Percentiles rank a stretch among this genome's conserved stretches.
phyloP scores from a whole-genome alignment of 2,888 invertebrate genomes.

The Sericinus montela region DNA sequence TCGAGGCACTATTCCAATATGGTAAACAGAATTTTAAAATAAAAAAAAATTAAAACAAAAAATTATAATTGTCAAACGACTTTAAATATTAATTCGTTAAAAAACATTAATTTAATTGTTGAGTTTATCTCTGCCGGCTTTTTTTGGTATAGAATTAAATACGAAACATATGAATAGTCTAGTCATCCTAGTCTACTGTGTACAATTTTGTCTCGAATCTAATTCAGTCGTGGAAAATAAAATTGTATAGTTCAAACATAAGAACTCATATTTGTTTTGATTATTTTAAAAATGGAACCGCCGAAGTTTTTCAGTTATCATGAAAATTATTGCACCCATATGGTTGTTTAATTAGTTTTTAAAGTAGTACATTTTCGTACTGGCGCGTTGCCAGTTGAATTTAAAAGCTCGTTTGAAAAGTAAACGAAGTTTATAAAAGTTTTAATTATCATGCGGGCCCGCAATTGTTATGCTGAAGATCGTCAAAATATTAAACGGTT shows the following conservation, averaged over 20 bases:
- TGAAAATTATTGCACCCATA: slow-evolving; percentile 15
- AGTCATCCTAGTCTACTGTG: background rate
- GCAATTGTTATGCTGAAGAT: slow-evolving; percentile 9
- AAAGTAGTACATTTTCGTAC: slow-evolving; percentile 12
- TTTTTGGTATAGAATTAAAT: too few species aligned
- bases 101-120: too few species aligned
- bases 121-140: too few species aligned
- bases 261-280: background rate
- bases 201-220: background rate
- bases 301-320: slow-evolving; percentile 9
- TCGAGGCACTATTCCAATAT: too few species aligned
- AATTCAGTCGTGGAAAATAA: background rate
- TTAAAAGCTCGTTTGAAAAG: slow-evolving; percentile 15
- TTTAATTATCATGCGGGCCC: slow-evolving; percentile 20
- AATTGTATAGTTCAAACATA: background rate
- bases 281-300: background rate
- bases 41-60: too few species aligned
- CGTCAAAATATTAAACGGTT: slow-evolving; percentile 15
- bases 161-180: too few species aligned
- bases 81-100: too few species aligned
- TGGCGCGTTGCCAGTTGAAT: slow-evolving; percentile 18
- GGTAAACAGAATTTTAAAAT: too few species aligned
- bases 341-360: slow-evolving; percentile 18
- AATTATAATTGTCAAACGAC: too few species aligned
- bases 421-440: slow-evolving; percentile 17